Percentiles rank a stretch among this genome's conserved stretches.
phyloP scores from a whole-genome alignment of 2,113 vertebrate genomes.

The Platycercus adscitus region DNA sequence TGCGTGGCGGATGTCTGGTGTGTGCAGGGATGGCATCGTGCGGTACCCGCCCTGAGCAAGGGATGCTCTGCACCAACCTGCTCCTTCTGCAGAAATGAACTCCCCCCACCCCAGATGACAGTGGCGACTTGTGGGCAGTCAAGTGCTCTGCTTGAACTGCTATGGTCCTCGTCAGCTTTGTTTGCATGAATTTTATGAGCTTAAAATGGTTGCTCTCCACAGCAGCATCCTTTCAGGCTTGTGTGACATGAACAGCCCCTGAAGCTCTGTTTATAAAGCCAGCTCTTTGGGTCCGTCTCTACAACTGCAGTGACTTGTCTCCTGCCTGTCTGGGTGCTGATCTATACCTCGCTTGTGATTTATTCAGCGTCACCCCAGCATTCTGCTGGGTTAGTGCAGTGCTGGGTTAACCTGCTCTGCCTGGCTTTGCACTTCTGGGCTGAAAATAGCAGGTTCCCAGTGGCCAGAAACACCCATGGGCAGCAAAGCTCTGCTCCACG shows the following conservation, averaged over 20 bases:
- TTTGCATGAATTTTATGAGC: background rate
- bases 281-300: background rate
- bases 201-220: background rate
- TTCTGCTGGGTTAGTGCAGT: background rate
- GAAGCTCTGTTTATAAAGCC: background rate
- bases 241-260: background rate
- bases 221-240: rapidly evolving
- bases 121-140: background rate
- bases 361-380: background rate
- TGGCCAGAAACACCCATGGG: background rate
- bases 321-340: background rate
- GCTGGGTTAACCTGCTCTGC: background rate
- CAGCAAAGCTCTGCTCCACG: background rate
- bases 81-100: background rate
- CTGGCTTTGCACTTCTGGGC: background rate
- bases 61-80: background rate
- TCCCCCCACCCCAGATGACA: background rate
- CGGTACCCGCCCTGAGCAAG: rapidly evolving
- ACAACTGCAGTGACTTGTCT: background rate
- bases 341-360: rapidly evolving
- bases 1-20: background rate
- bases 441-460: rapidly evolving
- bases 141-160: background rate
- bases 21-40: background rate
- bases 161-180: rapidly evolving